phyloP scores from a whole-genome alignment of 2,888 invertebrate genomes.

The Eupeodes latifasciatus region DNA sequence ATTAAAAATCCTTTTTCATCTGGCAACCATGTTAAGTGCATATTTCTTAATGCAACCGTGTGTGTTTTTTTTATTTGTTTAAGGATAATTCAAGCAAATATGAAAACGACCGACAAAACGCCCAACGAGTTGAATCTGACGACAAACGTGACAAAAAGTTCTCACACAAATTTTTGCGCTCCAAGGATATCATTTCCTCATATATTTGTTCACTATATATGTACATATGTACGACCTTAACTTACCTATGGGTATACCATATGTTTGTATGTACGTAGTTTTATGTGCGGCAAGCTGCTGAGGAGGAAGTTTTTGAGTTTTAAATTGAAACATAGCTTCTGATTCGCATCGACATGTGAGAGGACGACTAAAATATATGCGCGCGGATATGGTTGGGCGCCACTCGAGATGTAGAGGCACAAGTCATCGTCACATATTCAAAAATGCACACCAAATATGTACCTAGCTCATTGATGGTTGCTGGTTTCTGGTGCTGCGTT shows the following conservation, averaged over 20 bases:
- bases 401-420: constrained; percentile 36
- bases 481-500: too few relatives aligned
- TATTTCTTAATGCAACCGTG: constrained; percentile 16
- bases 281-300: constrained; percentile 49
- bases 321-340: constrained; percentile 74
- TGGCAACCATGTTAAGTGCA: neutral
- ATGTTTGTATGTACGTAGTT: constrained; percentile 45
- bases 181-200: constrained; percentile 51
- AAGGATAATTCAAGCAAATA: constrained; percentile 53
- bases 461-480: too few relatives aligned
- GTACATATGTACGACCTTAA: too few relatives aligned
- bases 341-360: constrained; percentile 69
- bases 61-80: neutral
- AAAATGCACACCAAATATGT: constrained; percentile 54
- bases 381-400: constrained; percentile 53
- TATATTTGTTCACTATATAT: too few relatives aligned
- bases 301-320: constrained; percentile 75
- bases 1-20: neutral
- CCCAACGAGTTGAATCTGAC: constrained; percentile 17
- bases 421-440: constrained; percentile 45
- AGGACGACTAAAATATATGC: constrained; percentile 10
- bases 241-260: too few relatives aligned
- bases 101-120: constrained; percentile 26
- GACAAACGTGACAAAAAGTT: constrained; percentile 72
- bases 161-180: constrained; percentile 42